A percentile compares a stretch with the other conserved stretches of the same genome.
Conservation (phyloP, 2,888 invertebrate species). For the Hirudinaria manillensis region DNA sequence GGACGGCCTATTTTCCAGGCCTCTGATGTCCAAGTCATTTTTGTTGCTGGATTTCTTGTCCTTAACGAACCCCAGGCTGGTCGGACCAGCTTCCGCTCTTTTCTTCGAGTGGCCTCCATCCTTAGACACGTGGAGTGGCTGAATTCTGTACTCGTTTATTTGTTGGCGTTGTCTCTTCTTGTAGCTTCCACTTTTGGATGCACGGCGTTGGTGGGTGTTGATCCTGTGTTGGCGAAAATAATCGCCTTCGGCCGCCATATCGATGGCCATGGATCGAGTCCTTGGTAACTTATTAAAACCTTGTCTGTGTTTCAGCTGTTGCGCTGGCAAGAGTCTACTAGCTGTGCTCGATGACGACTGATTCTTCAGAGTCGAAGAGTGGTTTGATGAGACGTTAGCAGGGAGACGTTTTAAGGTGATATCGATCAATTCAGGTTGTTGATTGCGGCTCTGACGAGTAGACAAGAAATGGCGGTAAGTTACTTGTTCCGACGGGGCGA, state of each 20-base stretch:
- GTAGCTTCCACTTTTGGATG: neutral
- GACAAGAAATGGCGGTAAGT: too few species aligned
- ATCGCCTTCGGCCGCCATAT: neutral
- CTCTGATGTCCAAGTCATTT: neutral
- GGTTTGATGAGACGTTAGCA: too few species aligned
- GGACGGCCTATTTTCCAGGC: conserved; percentile 55
- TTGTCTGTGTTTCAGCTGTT: neutral
- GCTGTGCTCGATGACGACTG: too few species aligned
- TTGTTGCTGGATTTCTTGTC: neutral
- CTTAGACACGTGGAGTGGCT: neutral
- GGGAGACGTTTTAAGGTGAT: too few species aligned
- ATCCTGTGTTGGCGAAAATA: neutral
- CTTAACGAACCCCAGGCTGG: neutral
- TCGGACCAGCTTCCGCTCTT: neutral
- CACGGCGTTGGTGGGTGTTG: neutral
- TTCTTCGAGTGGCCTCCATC: neutral
- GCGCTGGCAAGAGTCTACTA: neutral
- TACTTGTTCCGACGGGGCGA: too few species aligned
- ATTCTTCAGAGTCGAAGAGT: too few species aligned
- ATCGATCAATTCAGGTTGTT: too few species aligned
- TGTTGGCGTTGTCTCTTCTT: neutral
- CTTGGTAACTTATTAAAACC: neutral
- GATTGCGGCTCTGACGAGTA: too few species aligned
- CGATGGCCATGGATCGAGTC: neutral
- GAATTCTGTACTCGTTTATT: neutral